phyloP scores from a whole-genome alignment of 2,113 vertebrate genomes.

The Phyllostomus discolor region DNA sequence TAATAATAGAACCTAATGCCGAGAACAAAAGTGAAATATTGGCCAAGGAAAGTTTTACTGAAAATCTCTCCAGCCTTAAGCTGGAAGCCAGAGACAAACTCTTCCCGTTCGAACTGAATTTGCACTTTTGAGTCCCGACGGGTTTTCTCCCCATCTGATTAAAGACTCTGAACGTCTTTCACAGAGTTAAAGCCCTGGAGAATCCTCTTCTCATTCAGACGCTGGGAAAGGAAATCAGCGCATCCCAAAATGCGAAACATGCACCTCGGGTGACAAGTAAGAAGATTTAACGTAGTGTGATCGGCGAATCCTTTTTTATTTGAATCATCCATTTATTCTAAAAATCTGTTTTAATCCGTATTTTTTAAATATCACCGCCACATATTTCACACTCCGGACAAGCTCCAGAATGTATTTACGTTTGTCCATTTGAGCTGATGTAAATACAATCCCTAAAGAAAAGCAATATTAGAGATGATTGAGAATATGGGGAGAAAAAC shows the following conservation, averaged over 20 bases:
- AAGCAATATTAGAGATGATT: neutral
- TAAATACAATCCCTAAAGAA: slow-evolving; percentile 6
- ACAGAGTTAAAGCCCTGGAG: neutral
- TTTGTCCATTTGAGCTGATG: neutral
- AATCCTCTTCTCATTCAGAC: neutral
- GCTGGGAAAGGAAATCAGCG: neutral
- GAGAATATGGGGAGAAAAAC: neutral
- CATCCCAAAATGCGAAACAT: neutral
- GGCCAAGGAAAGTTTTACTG: neutral
- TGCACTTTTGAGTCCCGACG: neutral
- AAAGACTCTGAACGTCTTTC: neutral
- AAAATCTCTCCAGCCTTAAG: neutral
- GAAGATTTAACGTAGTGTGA: neutral
- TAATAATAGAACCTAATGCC: neutral
- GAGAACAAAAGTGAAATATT: neutral
- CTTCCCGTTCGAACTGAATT: neutral
- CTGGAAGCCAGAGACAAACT: neutral
- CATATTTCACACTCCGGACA: neutral
- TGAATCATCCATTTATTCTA: neutral
- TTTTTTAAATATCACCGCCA: neutral
- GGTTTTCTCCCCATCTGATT: neutral
- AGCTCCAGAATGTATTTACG: neutral
- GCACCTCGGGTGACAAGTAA: neutral
- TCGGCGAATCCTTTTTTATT: neutral
- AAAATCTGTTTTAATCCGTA: neutral